Evolutionary conservation across 2,888 invertebrate species (phyloP).

Genomic region (Drosophila sordidula): DNA sequence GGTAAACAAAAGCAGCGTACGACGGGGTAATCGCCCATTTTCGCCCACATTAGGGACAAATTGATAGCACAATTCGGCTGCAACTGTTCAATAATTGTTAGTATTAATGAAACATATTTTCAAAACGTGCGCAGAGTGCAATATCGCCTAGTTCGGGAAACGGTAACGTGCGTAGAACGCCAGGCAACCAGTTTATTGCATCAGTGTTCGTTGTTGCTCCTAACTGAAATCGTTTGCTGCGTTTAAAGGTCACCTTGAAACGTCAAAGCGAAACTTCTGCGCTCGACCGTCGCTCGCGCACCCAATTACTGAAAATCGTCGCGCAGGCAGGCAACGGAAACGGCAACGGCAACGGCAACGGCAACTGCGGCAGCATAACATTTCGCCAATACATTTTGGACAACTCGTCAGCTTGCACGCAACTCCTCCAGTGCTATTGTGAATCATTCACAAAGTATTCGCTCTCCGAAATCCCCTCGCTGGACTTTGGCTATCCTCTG

Average conservation of each 20-base stretch:
- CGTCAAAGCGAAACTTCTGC: constrained; percentile 81
- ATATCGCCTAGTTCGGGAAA: constrained; percentile 6
- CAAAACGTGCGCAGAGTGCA: constrained; percentile 23
- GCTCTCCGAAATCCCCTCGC: background rate
- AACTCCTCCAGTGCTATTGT: constrained; percentile 19
- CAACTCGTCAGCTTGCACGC: constrained; percentile 14
- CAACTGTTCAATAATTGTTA: background rate
- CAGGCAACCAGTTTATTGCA: constrained; percentile 55
- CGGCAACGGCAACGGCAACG: constrained; percentile 26
- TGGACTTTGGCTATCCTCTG: constrained; percentile 2
- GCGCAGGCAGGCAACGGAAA: constrained; percentile 37
- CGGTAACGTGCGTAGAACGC: constrained; percentile 14
- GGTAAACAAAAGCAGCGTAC: constrained; percentile 66
- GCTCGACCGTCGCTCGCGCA: constrained; percentile 52
- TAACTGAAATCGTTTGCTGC: constrained; percentile 61
- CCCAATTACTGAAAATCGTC: constrained; percentile 72
- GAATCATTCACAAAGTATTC: constrained; percentile 20
- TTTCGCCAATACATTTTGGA: constrained; percentile 52
- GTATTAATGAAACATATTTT: constrained; percentile 51
- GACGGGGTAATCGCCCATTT: constrained; percentile 51
- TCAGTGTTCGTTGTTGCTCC: constrained; percentile 60
- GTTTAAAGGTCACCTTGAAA: constrained; percentile 85
- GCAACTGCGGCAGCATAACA: constrained; percentile 44
- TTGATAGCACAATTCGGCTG: constrained; percentile 31
- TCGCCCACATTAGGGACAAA: constrained; percentile 36